Conservation (phyloP, 2,888 invertebrate genomes). For the Trissolcus brochymenae region DNA sequence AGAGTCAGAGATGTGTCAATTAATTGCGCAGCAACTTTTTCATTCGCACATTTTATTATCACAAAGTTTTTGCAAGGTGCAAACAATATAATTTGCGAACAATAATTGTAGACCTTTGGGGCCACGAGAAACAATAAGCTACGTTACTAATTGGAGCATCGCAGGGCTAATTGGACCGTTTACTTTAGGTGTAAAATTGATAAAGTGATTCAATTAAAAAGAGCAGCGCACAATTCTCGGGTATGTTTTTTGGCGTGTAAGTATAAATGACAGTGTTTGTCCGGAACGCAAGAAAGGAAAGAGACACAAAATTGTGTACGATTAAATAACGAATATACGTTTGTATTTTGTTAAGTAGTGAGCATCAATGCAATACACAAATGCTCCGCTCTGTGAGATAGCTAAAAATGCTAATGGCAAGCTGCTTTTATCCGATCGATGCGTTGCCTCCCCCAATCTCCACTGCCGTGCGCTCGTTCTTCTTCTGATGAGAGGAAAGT, state of each 20-base stretch:
- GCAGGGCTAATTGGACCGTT: neutral
- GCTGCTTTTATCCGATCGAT: conserved; percentile 55
- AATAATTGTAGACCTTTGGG: too few species aligned
- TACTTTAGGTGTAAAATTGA: conserved; percentile 8
- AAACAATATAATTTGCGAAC: too few species aligned
- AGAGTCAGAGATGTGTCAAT: too few species aligned
- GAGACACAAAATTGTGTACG: conserved; percentile 6
- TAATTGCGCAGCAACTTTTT: too few species aligned
- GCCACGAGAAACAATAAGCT: too few species aligned
- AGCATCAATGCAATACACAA: conserved; percentile 34
- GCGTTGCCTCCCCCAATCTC: conserved; percentile 19
- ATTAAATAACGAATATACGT: neutral
- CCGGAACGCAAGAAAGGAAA: neutral
- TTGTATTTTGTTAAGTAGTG: conserved; percentile 37
- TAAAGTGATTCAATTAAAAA: conserved; percentile 18
- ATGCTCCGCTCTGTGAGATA: conserved; percentile 6
- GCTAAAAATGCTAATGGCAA: conserved; percentile 53
- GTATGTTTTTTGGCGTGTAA: conserved; percentile 4
- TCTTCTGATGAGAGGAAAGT: conserved; percentile 57
- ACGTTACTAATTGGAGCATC: conserved; percentile 2
- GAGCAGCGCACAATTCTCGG: conserved; percentile 3
- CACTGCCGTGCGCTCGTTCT: conserved; percentile 27
- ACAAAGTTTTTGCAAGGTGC: too few species aligned
- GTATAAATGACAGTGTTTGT: conserved; percentile 24
- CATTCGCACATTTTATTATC: too few species aligned